A percentile compares a stretch with the other conserved stretches of the same genome.
Conservation (phyloP, 2,888 invertebrate species). For the Drosophila buzzatii region DNA sequence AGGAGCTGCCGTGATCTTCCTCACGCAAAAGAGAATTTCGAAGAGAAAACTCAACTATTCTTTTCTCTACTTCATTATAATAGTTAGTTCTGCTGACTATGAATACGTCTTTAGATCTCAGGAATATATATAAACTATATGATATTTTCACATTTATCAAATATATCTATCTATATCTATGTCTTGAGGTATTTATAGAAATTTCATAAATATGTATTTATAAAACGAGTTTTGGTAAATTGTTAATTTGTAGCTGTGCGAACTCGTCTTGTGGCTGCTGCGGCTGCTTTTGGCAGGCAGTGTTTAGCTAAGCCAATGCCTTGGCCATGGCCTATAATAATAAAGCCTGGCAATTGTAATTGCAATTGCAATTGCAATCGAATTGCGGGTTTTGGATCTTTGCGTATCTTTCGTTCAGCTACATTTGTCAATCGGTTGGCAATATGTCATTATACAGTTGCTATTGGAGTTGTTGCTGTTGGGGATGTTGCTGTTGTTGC, state of each 20-base stretch:
- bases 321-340: conserved; percentile 26
- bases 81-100: too few relatives aligned
- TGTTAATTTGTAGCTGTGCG: not conserved
- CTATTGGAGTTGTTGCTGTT: conserved; percentile 50
- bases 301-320: conserved; percentile 16
- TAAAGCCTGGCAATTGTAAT: conserved; percentile 17
- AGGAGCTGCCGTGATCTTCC: too few relatives aligned
- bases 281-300: conserved; percentile 13
- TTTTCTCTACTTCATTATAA: too few relatives aligned
- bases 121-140: too few relatives aligned
- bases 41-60: too few relatives aligned
- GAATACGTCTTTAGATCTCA: too few relatives aligned
- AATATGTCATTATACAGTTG: conserved; percentile 84
- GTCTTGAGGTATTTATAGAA: not conserved
- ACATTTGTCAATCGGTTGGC: conserved; percentile 73
- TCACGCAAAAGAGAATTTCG: too few relatives aligned
- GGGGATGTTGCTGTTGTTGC: conserved; percentile 41
- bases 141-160: too few relatives aligned
- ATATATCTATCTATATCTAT: too few relatives aligned
- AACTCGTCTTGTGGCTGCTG: not conserved
- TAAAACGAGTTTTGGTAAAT: not conserved
- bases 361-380: conserved; percentile 18
- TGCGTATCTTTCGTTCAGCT: conserved; percentile 50
- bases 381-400: conserved; percentile 25
- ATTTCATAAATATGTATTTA: not conserved